These are phyloP conservation scores for Spilarctia lutea DNA, from an alignment of 2,888 invertebrate species.

Conservation along the genomic window DNA sequence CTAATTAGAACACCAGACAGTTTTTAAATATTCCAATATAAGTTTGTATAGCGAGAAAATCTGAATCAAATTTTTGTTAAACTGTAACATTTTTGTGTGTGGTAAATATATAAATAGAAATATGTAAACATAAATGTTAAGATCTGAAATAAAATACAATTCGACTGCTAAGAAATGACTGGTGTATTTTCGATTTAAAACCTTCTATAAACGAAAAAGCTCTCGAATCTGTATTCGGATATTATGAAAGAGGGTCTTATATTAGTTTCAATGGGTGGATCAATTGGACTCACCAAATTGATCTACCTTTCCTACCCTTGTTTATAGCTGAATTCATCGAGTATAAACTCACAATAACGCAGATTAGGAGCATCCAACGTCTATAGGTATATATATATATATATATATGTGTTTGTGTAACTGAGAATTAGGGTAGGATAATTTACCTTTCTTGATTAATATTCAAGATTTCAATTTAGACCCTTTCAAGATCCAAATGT, in stretches of 20 bases:
- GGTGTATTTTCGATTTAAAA: background rate
- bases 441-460: background rate
- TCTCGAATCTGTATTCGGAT: background rate
- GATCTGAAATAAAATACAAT: background rate
- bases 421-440: background rate
- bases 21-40: background rate
- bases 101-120: background rate
- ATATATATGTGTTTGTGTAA: background rate
- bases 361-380: conserved; percentile 29
- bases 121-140: background rate
- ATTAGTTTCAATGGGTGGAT: conserved; percentile 17
- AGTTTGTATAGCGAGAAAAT: background rate
- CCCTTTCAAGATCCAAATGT: background rate
- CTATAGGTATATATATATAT: background rate
- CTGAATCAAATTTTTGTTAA: background rate
- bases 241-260: conserved; percentile 13
- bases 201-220: background rate
- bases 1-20: background rate
- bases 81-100: background rate
- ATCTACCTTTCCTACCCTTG: conserved; percentile 18
- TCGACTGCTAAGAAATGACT: background rate
- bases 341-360: conserved; percentile 33
- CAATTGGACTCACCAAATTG: conserved; percentile 5
- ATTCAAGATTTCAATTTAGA: background rate
- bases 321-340: conserved; percentile 28